Base-by-base conservation (phyloP, 2,113 vertebrate genomes). In the Clarias macrocephalus region DNA sequence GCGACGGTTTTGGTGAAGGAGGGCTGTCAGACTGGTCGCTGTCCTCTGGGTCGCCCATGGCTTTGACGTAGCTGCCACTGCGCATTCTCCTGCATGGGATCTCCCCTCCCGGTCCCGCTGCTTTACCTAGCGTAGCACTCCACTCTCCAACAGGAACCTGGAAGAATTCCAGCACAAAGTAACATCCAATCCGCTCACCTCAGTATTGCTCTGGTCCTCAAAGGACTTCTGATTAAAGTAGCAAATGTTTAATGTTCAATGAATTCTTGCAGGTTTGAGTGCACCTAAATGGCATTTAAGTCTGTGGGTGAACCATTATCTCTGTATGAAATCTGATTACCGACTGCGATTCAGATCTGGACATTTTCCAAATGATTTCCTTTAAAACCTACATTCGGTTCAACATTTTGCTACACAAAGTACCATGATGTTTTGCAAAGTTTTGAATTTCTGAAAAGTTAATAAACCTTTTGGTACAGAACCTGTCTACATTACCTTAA, bases 1-100 rank as follows among this genome's bases (percentile, higher is more conserved):
- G 98, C 15, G 98, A 99, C 65, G 98, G 98, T 93, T 99, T 99
- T 70, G 97, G 98, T 91, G 98, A 99, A 90, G 97, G 98, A 91
- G 98, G 99, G 91, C 95, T 95, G 88, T 97, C 98, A 0, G 98
- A 99, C 92, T 99, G 98, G 56, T 99, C 98, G 1, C 98, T 99
- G 80, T 99, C 98, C 16, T 98, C 98, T 79, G 94, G 88, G 90
- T 99, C 98, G 81, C 97, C 98, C 98, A 99, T 99, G 93, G 98
- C 98, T 94, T 99, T 99, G 91, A 99, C 99, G 77, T 99, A 99
- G 90, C 98, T 99, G 89, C 98, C 98, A 23, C 98, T 99, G 88
- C 98, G 96, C 98, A 99, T 99, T 88, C 98, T 96, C 57, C 98
- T 95, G 90, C 98, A 99, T 0, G 98, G 98, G 92, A 99, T 99